These are phyloP conservation scores for Xestia xanthographa DNA, from an alignment of 2,888 invertebrate genomes.

Conservation along the genomic window DNA sequence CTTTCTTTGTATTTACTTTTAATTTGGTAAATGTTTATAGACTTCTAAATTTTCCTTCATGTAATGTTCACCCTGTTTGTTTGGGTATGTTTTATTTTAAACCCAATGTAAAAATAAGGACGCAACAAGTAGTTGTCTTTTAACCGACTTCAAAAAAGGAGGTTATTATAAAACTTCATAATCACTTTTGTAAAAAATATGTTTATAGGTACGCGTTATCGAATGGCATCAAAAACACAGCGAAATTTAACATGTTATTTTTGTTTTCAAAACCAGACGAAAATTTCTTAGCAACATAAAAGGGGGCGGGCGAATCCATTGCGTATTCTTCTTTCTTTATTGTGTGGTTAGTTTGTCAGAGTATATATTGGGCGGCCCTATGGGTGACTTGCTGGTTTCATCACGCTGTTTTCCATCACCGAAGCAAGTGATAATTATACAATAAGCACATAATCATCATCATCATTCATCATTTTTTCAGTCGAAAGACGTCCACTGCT, in stretches of 20 bases:
- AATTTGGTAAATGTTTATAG: slow-evolving; percentile 10
- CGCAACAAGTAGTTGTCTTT: neutral
- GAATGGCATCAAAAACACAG: too few relatives aligned
- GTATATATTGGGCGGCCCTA: too few relatives aligned
- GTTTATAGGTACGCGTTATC: neutral
- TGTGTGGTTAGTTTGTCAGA: too few relatives aligned
- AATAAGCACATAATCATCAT: too few relatives aligned
- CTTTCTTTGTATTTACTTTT: slow-evolving; percentile 14
- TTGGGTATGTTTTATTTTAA: neutral
- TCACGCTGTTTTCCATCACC: too few relatives aligned
- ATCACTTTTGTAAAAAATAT: neutral
- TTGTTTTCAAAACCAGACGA: too few relatives aligned
- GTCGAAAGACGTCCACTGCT: too few relatives aligned
- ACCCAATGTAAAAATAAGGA: neutral
- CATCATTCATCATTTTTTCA: too few relatives aligned
- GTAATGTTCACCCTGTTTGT: neutral
- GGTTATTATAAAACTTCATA: neutral
- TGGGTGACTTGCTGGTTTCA: too few relatives aligned
- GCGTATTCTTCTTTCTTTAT: neutral
- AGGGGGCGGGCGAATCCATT: neutral
- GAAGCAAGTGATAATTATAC: too few relatives aligned
- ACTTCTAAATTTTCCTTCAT: neutral
- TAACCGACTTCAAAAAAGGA: neutral
- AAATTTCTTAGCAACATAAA: neutral
- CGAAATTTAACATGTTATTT: too few relatives aligned